Conservation (phyloP, 2,797 vertebrate genomes). For the Enteromius argenteus region DNA sequence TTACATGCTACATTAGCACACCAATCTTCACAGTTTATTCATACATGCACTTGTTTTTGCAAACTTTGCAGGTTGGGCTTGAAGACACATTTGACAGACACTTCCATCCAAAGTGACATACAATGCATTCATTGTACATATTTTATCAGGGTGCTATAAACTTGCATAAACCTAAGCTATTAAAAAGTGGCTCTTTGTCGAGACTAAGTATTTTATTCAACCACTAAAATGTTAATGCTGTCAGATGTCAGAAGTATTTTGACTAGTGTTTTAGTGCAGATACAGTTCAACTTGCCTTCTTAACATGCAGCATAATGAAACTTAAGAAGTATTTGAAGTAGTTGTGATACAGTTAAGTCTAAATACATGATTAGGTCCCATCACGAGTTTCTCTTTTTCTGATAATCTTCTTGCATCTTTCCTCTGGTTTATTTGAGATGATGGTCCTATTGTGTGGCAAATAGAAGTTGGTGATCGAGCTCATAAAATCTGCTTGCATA, state of each 20-base stretch:
- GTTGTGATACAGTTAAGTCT: background rate
- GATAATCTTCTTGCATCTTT: background rate
- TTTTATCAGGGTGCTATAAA: background rate
- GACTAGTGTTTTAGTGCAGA: background rate
- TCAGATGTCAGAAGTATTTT: background rate
- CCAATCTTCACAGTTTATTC: background rate
- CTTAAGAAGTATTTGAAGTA: background rate
- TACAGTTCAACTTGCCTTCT: background rate
- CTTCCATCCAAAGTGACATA: background rate
- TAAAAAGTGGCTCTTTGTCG: background rate
- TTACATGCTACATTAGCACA: constrained; percentile 11
- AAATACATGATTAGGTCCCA: background rate
- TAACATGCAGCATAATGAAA: no score
- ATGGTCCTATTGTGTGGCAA: background rate
- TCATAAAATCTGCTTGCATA: background rate
- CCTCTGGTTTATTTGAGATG: background rate
- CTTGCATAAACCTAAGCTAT: no score
- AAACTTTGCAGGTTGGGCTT: background rate
- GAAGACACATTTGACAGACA: background rate
- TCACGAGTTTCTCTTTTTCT: background rate
- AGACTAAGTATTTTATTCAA: background rate
- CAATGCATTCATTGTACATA: background rate
- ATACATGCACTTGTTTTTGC: background rate
- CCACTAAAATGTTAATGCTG: background rate
- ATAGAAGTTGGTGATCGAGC: background rate